Percentiles rank a stretch among this genome's conserved stretches.
Conservation (phyloP, 2,888 invertebrate genomes). For the Eurytoma adleriae region DNA sequence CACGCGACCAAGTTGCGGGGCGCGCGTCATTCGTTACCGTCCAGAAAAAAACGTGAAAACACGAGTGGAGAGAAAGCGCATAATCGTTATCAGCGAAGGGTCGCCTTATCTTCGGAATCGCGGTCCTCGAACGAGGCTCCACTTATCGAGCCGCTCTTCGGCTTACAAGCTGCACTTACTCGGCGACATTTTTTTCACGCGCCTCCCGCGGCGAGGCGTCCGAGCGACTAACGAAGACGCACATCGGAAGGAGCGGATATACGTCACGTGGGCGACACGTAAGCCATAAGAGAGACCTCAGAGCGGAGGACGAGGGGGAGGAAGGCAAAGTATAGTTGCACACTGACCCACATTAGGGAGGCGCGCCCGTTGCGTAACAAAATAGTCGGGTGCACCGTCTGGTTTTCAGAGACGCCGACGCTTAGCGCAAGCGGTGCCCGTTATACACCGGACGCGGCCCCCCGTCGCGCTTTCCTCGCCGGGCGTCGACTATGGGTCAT, state of each 20-base stretch:
- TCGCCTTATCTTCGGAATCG: neutral
- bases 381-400: neutral
- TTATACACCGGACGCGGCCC: neutral
- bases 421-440: neutral
- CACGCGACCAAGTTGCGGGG: neutral
- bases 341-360: conserved; percentile 34
- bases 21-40: neutral
- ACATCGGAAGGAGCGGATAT: neutral
- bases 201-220: neutral
- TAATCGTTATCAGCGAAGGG: neutral
- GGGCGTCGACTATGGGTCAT: conserved; percentile 10
- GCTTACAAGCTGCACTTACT: too few relatives aligned
- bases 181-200: too few relatives aligned
- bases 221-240: neutral
- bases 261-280: neutral
- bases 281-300: neutral
- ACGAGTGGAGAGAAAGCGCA: neutral
- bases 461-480: conserved; percentile 10
- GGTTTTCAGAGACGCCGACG: neutral
- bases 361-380: conserved; percentile 25
- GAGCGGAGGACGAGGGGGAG: neutral
- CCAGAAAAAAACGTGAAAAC: neutral
- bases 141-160: too few relatives aligned
- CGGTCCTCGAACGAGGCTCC: neutral
- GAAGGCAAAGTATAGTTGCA: neutral